Conservation (phyloP, 2,888 invertebrate genomes). For the Drosophila planitibia region DNA sequence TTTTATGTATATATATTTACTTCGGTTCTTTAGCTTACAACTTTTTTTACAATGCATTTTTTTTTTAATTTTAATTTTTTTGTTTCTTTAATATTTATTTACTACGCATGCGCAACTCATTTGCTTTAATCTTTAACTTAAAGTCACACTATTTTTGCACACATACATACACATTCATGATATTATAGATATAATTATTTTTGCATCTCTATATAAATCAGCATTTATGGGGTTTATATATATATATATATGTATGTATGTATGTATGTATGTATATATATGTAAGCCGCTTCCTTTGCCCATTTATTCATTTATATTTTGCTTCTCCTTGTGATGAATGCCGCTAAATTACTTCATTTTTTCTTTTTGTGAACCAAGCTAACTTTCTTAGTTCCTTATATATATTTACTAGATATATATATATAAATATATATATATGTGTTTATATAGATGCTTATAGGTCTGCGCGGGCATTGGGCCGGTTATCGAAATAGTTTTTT, state of each 20-base stretch:
- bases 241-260: background rate
- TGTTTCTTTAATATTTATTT: constrained; percentile 22
- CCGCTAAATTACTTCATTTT: constrained; percentile 32
- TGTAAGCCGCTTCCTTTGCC: constrained; percentile 24
- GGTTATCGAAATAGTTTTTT: constrained; percentile 37
- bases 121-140: constrained; percentile 28
- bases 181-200: constrained; percentile 22
- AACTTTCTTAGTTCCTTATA: constrained; percentile 30
- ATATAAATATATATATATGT: background rate
- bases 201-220: constrained; percentile 45
- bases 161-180: constrained; percentile 44
- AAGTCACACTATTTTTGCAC: constrained; percentile 43
- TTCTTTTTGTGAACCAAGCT: constrained; percentile 26
- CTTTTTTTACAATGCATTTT: constrained; percentile 56
- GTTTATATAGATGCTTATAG: constrained; percentile 33
- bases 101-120: constrained; percentile 47
- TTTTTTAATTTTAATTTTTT: constrained; percentile 40
- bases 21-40: constrained; percentile 56
- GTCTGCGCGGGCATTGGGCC: constrained; percentile 17
- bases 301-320: constrained; percentile 18
- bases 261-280: constrained; percentile 33
- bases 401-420: constrained; percentile 24
- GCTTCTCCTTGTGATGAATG: constrained; percentile 42
- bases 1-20: constrained; percentile 38
- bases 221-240: constrained; percentile 38